These are phyloP conservation scores for Sycophaga agraensis DNA, from an alignment of 1,140 invertebrate species.

Conservation along the genomic window DNA sequence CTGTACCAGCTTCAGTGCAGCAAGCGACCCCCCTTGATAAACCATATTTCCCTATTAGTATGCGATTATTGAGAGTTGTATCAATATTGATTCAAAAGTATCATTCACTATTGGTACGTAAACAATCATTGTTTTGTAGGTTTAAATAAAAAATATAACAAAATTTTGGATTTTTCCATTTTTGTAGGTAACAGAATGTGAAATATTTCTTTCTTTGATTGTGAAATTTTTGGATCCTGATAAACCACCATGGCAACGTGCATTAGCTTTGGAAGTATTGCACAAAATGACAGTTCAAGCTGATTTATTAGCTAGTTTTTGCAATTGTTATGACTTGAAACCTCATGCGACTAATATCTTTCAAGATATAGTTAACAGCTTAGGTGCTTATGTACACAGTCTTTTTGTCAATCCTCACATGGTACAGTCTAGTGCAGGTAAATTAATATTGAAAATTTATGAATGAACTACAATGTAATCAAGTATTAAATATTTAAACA, in stretches of 20 bases:
- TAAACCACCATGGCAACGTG: slow-evolving; percentile 93
- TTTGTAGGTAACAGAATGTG: slow-evolving; percentile 89
- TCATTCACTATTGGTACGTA: slow-evolving; percentile 79
- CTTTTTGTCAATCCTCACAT: slow-evolving; percentile 75
- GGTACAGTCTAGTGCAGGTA: slow-evolving; percentile 54
- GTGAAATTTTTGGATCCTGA: slow-evolving; percentile 97
- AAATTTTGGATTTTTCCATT: neutral
- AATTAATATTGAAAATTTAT: too few species aligned
- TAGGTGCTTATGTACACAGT: slow-evolving; percentile 94
- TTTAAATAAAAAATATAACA: neutral
- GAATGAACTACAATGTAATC: neutral
- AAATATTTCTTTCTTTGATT: slow-evolving; percentile 95
- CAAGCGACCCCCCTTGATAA: slow-evolving; percentile 77
- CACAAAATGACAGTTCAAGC: slow-evolving; percentile 92
- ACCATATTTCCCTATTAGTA: slow-evolving; percentile 95
- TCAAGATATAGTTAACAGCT: slow-evolving; percentile 92
- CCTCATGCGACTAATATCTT: slow-evolving; percentile 91
- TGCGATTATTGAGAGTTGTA: slow-evolving; percentile 90
- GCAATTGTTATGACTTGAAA: slow-evolving; percentile 91
- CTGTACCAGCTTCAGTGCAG: slow-evolving; percentile 53
- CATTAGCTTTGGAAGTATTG: slow-evolving; percentile 91
- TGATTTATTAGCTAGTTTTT: slow-evolving; percentile 86
- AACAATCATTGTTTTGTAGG: neutral
- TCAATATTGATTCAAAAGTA: slow-evolving; percentile 92
- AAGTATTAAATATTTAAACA: neutral